A percentile compares a stretch with the other conserved stretches of the same genome.
These are phyloP conservation scores for Achatina immaculata DNA, from an alignment of 1,140 invertebrate genomes.

Conservation along the genomic window DNA sequence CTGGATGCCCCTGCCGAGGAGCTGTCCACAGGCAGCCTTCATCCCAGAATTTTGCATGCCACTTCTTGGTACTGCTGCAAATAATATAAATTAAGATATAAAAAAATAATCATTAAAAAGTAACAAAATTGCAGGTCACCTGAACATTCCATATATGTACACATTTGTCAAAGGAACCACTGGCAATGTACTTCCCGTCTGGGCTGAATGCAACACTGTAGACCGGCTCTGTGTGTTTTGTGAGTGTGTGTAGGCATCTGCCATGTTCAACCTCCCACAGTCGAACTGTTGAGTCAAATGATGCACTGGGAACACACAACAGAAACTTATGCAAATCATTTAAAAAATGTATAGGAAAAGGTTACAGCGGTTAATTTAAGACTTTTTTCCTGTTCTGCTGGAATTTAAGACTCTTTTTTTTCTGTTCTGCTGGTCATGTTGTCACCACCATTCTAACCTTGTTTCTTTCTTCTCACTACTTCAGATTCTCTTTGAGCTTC, in stretches of 20 bases:
- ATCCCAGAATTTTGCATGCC: no score
- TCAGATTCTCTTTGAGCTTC: neutral
- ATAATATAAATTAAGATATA: neutral
- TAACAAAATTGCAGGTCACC: slow-evolving; percentile 70
- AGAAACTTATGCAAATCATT: neutral
- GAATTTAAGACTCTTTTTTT: no score
- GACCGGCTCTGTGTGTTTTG: slow-evolving; percentile 98
- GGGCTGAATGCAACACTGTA: slow-evolving; percentile 81
- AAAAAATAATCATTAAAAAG: no score
- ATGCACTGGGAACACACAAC: slow-evolving; percentile 79
- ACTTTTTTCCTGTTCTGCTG: no score
- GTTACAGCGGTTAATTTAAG: no score
- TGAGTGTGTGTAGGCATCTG: slow-evolving; percentile 94
- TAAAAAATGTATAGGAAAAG: neutral
- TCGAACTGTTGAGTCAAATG: slow-evolving; percentile 96
- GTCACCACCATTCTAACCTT: no score
- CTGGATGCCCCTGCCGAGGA: no score
- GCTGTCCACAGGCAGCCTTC: no score
- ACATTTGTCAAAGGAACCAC: slow-evolving; percentile 99
- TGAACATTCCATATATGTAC: slow-evolving; percentile 99
- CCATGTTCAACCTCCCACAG: slow-evolving; percentile 98
- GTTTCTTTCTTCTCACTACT: no score
- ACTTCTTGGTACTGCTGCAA: neutral
- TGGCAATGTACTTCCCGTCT: slow-evolving; percentile 96
- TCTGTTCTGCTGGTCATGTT: no score